These are phyloP conservation scores for Eolophus roseicapilla DNA, from an alignment of 2,113 vertebrate species.

Conservation along the genomic window DNA sequence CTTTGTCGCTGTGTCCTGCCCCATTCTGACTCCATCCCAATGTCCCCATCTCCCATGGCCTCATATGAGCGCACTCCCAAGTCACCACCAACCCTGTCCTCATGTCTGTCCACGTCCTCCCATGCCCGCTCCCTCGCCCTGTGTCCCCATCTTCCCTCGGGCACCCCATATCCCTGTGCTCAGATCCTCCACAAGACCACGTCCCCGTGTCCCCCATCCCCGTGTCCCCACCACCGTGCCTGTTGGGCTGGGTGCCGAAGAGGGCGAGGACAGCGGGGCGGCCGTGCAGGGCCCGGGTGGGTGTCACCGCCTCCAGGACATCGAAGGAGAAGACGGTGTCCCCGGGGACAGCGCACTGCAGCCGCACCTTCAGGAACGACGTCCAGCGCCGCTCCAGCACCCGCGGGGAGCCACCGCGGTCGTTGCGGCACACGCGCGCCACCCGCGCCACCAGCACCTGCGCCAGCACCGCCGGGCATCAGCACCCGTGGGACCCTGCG, in stretches of 20 bases:
- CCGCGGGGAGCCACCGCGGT: constrained; percentile 89
- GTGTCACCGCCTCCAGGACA: constrained; percentile 86
- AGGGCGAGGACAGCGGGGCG: constrained; percentile 85
- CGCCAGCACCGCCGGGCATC: rapidly evolving
- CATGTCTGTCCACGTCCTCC: not conserved
- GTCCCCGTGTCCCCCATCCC: not conserved
- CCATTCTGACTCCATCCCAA: not conserved
- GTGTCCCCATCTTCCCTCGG: not conserved
- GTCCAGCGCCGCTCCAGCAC: constrained; percentile 96
- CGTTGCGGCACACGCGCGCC: constrained; percentile 93
- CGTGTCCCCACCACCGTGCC: constrained; percentile 53
- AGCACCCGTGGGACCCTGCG: not conserved
- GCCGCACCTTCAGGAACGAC: constrained; percentile 92
- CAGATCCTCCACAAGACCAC: not conserved
- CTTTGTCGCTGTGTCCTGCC: too few species aligned
- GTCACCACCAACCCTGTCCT: not conserved
- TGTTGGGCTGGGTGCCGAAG: constrained; percentile 93
- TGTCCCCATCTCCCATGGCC: not conserved
- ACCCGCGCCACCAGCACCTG: constrained; percentile 93
- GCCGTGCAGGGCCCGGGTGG: constrained; percentile 81
- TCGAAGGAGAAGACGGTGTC: constrained; percentile 95
- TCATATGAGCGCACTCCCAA: too few species aligned
- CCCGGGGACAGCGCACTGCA: constrained; percentile 91
- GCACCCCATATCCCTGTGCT: too few species aligned
- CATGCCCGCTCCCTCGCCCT: not conserved